phyloP scores from a whole-genome alignment of 2,113 vertebrate species.

The Brachypodius melanocephalos region DNA sequence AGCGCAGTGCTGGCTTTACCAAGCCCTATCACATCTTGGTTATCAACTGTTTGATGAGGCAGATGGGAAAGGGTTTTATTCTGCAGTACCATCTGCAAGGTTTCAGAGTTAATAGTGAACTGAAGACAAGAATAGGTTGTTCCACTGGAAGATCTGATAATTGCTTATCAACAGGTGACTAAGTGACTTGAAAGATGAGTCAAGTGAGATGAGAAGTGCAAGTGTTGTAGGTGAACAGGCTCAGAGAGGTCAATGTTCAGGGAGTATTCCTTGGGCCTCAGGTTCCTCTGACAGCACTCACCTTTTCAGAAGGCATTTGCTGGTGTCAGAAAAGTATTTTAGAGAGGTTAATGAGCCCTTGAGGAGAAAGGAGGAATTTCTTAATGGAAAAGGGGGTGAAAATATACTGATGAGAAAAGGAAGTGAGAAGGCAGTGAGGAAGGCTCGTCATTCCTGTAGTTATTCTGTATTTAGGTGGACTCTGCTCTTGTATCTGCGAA shows the following conservation, averaged over 20 bases:
- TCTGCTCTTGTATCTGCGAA: not conserved
- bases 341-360: not conserved
- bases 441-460: not conserved
- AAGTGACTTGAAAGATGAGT: not conserved
- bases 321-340: not conserved
- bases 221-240: not conserved
- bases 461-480: not conserved
- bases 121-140: not conserved
- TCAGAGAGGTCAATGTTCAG: not conserved
- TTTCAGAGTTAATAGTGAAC: not conserved
- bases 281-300: not conserved
- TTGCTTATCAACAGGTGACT: not conserved
- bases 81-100: not conserved
- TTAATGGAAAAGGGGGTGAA: not conserved
- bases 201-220: not conserved
- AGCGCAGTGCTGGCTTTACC: not conserved
- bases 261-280: rapidly evolving
- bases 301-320: not conserved
- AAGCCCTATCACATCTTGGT: not conserved
- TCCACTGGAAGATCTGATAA: not conserved
- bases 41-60: not conserved
- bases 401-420: not conserved
- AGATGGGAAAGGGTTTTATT: not conserved
- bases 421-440: not conserved
- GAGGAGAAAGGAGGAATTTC: not conserved